A percentile compares a stretch with the other conserved stretches of the same genome.
Evolutionary conservation across 2,113 vertebrate species (phyloP).

Genomic region (Plestiodon gilberti): DNA sequence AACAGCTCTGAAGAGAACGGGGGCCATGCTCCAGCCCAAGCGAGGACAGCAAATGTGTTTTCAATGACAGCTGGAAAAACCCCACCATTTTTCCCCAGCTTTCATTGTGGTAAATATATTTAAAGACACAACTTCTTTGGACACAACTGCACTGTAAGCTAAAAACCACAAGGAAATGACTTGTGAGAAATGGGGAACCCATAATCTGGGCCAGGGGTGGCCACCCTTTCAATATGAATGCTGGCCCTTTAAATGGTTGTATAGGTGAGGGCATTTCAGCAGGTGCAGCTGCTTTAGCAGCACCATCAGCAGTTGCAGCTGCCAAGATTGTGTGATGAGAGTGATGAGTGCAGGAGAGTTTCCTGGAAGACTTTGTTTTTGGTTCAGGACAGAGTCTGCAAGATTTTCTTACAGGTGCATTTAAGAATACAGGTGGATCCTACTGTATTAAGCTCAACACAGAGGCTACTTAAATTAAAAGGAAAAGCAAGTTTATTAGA

Average conservation of each 20-base stretch:
- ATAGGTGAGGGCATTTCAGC: no score
- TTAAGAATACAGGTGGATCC: not conserved
- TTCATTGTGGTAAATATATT: rapidly evolving
- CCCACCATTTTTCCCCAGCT: not conserved
- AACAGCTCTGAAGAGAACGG: no score
- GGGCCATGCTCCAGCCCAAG: not conserved
- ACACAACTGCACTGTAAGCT: not conserved
- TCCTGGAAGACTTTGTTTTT: not conserved
- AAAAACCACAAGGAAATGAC: no score
- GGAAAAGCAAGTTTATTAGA: slow-evolving; percentile 28
- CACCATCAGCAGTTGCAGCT: no score
- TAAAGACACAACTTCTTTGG: not conserved
- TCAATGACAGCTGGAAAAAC: not conserved
- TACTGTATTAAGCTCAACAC: not conserved
- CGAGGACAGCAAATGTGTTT: not conserved
- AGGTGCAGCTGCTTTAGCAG: no score
- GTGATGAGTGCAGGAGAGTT: not conserved
- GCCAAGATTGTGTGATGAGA: no score
- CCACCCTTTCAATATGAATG: no score
- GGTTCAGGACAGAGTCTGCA: not conserved
- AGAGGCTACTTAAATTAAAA: rapidly evolving
- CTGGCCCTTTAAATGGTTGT: no score
- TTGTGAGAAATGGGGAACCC: not conserved
- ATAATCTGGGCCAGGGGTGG: not conserved
- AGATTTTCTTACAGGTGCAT: not conserved